These are phyloP conservation scores for Phyto melanocephala DNA, from an alignment of 2,888 invertebrate genomes.

Conservation along the genomic window DNA sequence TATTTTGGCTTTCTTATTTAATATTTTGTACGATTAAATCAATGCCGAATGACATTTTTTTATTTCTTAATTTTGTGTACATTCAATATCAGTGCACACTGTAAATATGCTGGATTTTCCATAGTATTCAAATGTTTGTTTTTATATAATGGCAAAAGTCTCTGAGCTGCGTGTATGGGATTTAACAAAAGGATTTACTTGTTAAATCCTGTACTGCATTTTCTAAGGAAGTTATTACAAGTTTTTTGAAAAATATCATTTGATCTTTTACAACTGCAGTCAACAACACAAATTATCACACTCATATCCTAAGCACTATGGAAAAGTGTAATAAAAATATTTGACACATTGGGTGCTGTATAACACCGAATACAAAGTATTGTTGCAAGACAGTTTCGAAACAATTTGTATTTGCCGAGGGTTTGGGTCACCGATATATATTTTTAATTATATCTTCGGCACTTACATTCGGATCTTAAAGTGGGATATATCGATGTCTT, in stretches of 20 bases:
- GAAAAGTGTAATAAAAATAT: not conserved
- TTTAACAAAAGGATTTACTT: slow-evolving; percentile 17
- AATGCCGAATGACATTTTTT: too few species aligned
- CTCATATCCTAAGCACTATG: not conserved
- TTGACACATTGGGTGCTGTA: too few species aligned
- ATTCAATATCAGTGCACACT: not conserved
- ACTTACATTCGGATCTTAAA: too few species aligned
- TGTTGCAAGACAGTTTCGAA: too few species aligned
- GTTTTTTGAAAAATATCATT: slow-evolving; percentile 20
- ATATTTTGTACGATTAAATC: too few species aligned
- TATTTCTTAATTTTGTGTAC: too few species aligned
- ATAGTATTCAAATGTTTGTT: not conserved
- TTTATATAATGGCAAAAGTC: not conserved
- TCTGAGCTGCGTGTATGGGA: slow-evolving; percentile 10
- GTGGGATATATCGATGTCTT: too few species aligned
- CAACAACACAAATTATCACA: slow-evolving; percentile 1
- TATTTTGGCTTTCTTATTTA: too few species aligned
- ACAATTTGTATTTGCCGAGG: too few species aligned
- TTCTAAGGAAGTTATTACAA: slow-evolving; percentile 42
- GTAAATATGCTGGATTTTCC: not conserved
- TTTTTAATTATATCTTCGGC: too few species aligned
- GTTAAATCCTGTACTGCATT: slow-evolving; percentile 17
- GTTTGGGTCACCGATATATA: too few species aligned
- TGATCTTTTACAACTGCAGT: slow-evolving; percentile 30
- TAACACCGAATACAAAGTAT: too few species aligned